Base-by-base conservation (phyloP, 2,113 vertebrate genomes). In the Ibidorhyncha struthersii region DNA sequence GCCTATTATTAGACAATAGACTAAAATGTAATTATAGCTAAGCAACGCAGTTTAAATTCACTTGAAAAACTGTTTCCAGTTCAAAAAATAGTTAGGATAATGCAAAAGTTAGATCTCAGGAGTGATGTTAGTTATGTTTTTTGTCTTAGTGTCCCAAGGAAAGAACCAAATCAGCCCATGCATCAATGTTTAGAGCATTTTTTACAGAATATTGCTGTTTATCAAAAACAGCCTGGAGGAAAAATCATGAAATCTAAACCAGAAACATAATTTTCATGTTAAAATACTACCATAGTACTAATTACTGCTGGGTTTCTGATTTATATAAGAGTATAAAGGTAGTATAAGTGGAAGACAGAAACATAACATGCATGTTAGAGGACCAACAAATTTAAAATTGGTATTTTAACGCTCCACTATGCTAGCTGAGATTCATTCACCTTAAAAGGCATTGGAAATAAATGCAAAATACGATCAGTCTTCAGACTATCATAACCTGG, bases 41-140 rank as follows among this genome's bases (percentile, higher is more conserved):
- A 94, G 23, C 26, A 86, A 77, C 32, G 47, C 2, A n/a, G 52
- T 72, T 86, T 27, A 91, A 96, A 80, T 56, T 77, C 47, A 71
- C 15, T 61, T 59, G 45, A 92, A 82, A 96, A 80, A 71, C 10
- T 78, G 6, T 66, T 86, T 77, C 29, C 85, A 81, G n/a, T 84
- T 94, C 8, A 89, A 74, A 80, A 58, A 90, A 58, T 36, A 90
- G 72, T 96, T 92, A 87, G n/a, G 17, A 50, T 86, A 82, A 84
- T 21, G 59, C 14, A 70, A 71, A 83, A 89, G n/a, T 82, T 90
- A 92, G 82, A 71, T 36, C 76, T 84, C 74, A 63, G 29, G 49
- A 82, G 41, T 18, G 16, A 83, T 40, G 21, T 40, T 90, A 85
- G 70, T 80, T 71, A 55, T 22, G 19, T 15, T 67, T 74, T 78